These are phyloP conservation scores for Seladonia tumulorum DNA, from an alignment of 2,888 invertebrate genomes.

Conservation along the genomic window DNA sequence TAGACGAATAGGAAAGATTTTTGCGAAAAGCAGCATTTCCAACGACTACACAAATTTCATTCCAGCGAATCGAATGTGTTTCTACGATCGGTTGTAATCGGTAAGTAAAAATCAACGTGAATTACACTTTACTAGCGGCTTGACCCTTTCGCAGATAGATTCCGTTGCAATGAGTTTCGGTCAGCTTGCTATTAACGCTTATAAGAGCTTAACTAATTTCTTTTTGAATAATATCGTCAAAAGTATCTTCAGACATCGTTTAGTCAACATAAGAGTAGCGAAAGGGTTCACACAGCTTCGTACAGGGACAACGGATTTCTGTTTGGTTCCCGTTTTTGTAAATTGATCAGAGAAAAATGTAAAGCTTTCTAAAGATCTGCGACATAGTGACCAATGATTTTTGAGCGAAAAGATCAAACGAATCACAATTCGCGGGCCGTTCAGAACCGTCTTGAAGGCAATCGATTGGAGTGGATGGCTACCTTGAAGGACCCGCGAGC, in stretches of 20 bases:
- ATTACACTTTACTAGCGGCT: not conserved
- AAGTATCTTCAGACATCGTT: not conserved
- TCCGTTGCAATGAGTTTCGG: not conserved
- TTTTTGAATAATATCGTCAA: not conserved
- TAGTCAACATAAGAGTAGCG: not conserved
- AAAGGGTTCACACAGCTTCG: not conserved
- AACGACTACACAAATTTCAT: slow-evolving; percentile 30
- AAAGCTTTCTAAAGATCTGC: not conserved
- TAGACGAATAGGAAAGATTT: slow-evolving; percentile 25
- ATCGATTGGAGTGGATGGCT: slow-evolving; percentile 2
- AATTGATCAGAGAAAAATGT: slow-evolving; percentile 2
- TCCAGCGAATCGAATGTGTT: slow-evolving; percentile 14
- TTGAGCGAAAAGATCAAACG: not conserved
- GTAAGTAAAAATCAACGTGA: not conserved
- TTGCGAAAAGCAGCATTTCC: slow-evolving; percentile 9
- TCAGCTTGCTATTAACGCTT: not conserved
- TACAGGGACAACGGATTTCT: not conserved
- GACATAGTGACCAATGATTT: not conserved
- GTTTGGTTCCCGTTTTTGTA: not conserved
- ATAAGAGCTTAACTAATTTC: not conserved
- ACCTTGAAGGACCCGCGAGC: not conserved
- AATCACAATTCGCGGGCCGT: slow-evolving; percentile 2
- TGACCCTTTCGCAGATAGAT: not conserved
- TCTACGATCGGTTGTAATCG: not conserved
- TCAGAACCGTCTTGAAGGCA: not conserved